Base-by-base conservation (phyloP, 2,797 vertebrate genomes). In the Petrocephalus sullivani region DNA sequence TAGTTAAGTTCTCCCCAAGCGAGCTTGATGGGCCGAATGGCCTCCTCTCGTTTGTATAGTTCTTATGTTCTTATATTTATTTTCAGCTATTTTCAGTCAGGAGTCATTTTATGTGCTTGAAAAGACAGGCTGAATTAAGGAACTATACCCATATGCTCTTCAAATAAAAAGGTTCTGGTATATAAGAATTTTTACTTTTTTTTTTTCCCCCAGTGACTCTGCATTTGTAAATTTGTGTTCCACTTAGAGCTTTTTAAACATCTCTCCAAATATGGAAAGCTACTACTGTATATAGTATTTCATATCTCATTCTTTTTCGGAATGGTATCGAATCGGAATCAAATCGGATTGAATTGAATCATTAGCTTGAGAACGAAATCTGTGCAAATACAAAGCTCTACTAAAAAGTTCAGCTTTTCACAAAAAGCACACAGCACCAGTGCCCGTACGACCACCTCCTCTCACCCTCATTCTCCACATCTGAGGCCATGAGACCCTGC, bases 391-490 rank as follows among this genome's bases (percentile, higher is more conserved):
- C 61, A 23, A 23, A 67, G 3, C 23, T 10, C 28, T 67, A 67
- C 61, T 12, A 33, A 64, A 28, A 28, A 64, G 23, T 23, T 67
- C 23, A 0, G 10, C 23, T 28, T 64, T 67, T 28, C 23, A 67
- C 23, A 23, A 67, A 67, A 67, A 67, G 23, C 61, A 67, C 23
- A 33, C 61, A 67, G 23, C 9, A 12, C 28, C 61, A 67, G 23
- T 64, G 61, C 23, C 23, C 23, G 3, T 14, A 33, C 9, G 61
- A 12, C 19, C 51, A 19, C 19, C 58, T 23, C 14, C 12, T 49
- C 94, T 94, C 87, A 97, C 98, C 98, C 94, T 97, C 97, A 0
- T 95, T 96, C 4, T 95, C 96, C 82, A 96, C 92, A 0, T 97
- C 96, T 0, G 96, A 95, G 0, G 94, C 96, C 96, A 98, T 96